Conservation (phyloP, 1,140 invertebrate species). For the Eufriesea mexicana region DNA sequence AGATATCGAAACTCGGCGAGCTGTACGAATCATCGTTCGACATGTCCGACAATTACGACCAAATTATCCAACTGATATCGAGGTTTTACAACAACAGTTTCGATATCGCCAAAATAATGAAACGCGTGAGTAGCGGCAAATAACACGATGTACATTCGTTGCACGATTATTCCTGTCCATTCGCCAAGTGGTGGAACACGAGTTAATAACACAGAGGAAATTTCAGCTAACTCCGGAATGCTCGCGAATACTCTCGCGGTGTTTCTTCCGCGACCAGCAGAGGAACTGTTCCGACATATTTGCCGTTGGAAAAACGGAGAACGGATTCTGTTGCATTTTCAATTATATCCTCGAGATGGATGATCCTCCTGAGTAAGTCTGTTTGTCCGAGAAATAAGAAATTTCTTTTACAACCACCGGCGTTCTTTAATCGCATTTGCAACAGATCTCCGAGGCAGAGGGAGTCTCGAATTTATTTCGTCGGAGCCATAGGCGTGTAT, state of each 20-base stretch:
- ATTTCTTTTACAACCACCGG: no score
- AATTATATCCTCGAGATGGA: slow-evolving; percentile 78
- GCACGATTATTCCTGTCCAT: neutral
- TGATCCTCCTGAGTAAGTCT: slow-evolving; percentile 55
- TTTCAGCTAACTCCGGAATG: slow-evolving; percentile 82
- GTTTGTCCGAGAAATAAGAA: neutral
- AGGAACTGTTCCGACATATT: slow-evolving; percentile 81
- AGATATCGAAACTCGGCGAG: slow-evolving; percentile 41
- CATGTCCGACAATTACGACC: neutral
- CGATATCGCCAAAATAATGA: slow-evolving; percentile 52
- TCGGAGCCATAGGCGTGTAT: slow-evolving; percentile 52
- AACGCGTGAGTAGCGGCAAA: slow-evolving; percentile 14
- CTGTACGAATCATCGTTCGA: slow-evolving; percentile 31
- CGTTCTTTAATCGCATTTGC: neutral
- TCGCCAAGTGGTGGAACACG: neutral
- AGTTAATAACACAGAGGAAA: neutral
- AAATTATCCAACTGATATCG: slow-evolving; percentile 27
- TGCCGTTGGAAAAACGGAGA: slow-evolving; percentile 78
- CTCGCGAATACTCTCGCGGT: slow-evolving; percentile 79
- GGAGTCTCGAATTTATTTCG: neutral
- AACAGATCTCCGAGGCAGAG: neutral
- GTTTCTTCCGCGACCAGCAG: slow-evolving; percentile 75
- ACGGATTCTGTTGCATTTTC: slow-evolving; percentile 84
- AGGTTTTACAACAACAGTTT: slow-evolving; percentile 29
- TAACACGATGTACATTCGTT: neutral